Conservation (phyloP, 2,113 vertebrate species). For the Eonycteris spelaea region DNA sequence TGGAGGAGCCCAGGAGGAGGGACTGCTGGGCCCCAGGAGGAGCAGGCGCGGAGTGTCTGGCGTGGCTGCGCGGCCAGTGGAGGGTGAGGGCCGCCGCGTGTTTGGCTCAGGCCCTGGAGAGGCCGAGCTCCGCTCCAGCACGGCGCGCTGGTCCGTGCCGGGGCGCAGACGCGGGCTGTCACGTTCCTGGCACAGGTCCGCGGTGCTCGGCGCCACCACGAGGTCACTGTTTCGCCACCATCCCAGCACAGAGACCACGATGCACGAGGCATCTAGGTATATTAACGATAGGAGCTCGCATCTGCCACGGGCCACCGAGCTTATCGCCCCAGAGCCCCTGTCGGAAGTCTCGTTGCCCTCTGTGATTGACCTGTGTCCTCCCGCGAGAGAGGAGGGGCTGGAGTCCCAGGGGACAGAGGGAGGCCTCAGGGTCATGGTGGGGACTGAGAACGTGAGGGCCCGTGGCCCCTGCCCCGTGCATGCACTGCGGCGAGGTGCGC, state of each 20-base stretch:
- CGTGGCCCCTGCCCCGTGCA: background rate
- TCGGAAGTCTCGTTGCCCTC: background rate
- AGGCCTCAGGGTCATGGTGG: background rate
- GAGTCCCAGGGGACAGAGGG: background rate
- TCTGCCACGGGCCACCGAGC: rapidly evolving
- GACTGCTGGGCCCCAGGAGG: background rate
- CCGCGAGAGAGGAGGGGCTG: background rate
- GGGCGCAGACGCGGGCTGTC: background rate
- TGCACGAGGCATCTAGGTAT: too few relatives aligned
- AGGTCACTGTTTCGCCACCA: rapidly evolving
- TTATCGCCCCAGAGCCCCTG: rapidly evolving
- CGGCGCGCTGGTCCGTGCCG: rapidly evolving
- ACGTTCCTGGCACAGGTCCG: rapidly evolving
- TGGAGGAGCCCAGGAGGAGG: background rate
- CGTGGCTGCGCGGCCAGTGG: too few relatives aligned
- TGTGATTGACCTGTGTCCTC: too few relatives aligned
- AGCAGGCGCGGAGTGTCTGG: background rate
- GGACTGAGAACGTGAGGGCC: background rate
- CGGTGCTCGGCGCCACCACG: background rate
- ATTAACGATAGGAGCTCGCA: background rate
- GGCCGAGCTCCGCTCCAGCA: rapidly evolving
- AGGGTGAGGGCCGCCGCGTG: too few relatives aligned
- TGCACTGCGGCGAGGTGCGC: background rate
- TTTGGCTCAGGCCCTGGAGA: background rate
- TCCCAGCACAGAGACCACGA: background rate